Base-by-base conservation (phyloP, 2,797 vertebrate genomes). In the Gouania willdenowi region DNA sequence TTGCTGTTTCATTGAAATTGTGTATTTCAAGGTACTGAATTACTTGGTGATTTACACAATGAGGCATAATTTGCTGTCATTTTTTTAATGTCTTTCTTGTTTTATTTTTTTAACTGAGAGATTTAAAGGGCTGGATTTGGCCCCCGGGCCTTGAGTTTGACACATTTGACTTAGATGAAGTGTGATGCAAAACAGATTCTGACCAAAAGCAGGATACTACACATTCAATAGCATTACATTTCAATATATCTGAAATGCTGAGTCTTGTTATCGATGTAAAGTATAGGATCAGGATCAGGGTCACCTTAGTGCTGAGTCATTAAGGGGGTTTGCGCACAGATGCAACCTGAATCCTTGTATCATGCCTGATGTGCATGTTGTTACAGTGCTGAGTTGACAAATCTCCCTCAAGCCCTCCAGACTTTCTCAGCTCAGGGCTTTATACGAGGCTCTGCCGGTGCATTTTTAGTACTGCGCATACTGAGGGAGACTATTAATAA, bases 391-490 rank as follows among this genome's bases (percentile, higher is more conserved):
- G 71, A 79, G 48, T 59, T 40, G 46, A 68, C 75, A 56, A 27
- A 70, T 55, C 43, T 50, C 45, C 27, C 37, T 36, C 28, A 35
- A 30, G 28, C 53, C 34, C 31, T 48, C 41, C 5, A 39, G 53
- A 43, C 35, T 22, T 49, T 64, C 55, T 30, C 24, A 44, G 51
- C 59, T 37, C 33, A 54, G 69, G 70, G 30, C 61, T 51, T 45
- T 45, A 58, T 44, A 64, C 52, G 65, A 23, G 54, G 53, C 43
- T 38, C 67, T 44, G 68, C 50, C 46, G 59, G 58, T 59, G 69
- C 88, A 87, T 85, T 88, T 87, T 88, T 84, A 86, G 83, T 65
- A 33, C 56, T 76, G 83, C 62, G 61, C 79, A 84, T 75, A 79
- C 71, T 65, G 61, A 43, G 48, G n/a, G 58, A 66, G 67, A 72